phyloP scores from a whole-genome alignment of 2,113 vertebrate species.

The Triplophysa rosa region DNA sequence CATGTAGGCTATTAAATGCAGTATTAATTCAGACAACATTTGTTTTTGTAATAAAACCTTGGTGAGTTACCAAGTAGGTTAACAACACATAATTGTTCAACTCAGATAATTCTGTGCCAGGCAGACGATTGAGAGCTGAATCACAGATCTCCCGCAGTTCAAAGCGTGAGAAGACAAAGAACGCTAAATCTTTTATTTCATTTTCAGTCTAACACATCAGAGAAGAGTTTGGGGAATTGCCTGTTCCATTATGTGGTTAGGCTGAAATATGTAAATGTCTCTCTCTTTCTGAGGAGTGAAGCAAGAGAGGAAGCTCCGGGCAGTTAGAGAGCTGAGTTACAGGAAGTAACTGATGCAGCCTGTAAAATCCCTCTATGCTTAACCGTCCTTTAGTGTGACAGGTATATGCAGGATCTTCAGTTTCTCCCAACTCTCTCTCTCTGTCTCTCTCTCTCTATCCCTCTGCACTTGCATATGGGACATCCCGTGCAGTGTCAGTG shows the following conservation, averaged over 20 bases:
- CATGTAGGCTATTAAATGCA: no score
- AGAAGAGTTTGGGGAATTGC: slow-evolving; percentile 34
- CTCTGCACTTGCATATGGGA: no score
- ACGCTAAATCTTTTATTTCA: slow-evolving; percentile 29
- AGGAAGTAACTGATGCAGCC: slow-evolving; percentile 16
- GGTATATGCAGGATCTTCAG: no score
- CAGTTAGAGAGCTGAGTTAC: slow-evolving; percentile 12
- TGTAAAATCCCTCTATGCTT: neutral
- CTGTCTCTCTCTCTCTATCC: no score
- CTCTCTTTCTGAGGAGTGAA: neutral
- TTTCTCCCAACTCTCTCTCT: no score
- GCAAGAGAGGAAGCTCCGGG: slow-evolving; percentile 8
- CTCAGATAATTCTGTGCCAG: neutral
- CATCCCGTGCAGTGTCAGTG: no score
- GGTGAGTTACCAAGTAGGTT: slow-evolving; percentile 9
- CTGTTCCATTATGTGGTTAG: slow-evolving; percentile 43
- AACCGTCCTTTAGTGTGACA: no score
- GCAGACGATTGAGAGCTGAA: slow-evolving; percentile 9
- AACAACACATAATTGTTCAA: slow-evolving; percentile 21
- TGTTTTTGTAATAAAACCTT: neutral
- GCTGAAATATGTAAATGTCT: slow-evolving; percentile 37
- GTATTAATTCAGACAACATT: neutral
- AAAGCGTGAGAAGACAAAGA: slow-evolving; percentile 34
- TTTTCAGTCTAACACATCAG: slow-evolving; percentile 35
- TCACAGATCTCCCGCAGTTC: slow-evolving; percentile 5